phyloP scores from a whole-genome alignment of 1,140 invertebrate species.

The Penaeus indicus region DNA sequence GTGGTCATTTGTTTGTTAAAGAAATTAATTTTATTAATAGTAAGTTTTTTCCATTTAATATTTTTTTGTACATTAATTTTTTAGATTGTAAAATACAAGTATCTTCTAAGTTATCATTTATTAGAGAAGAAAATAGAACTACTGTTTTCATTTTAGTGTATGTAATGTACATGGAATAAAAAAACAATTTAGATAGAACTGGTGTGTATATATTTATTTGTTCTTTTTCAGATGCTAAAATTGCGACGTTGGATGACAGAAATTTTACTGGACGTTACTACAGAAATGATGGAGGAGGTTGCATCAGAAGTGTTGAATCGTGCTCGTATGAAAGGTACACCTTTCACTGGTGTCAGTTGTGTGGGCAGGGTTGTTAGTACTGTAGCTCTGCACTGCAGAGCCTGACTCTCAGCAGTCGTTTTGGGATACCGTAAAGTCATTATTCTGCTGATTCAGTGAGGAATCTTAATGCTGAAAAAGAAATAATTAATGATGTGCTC shows the following conservation, averaged over 20 bases:
- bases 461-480: too few species aligned
- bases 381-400: too few species aligned
- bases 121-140: too few species aligned
- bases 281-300: conserved; percentile 85
- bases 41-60: conserved; percentile 11
- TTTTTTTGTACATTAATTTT: conserved; percentile 22
- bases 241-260: conserved; percentile 90
- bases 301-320: conserved; percentile 82
- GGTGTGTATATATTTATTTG: neutral
- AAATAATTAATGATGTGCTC: too few species aligned
- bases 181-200: neutral
- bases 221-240: conserved; percentile 82
- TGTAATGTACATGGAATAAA: conserved; percentile 5
- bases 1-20: conserved; percentile 43
- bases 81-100: too few species aligned
- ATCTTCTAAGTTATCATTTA: too few species aligned
- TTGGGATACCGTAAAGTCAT: too few species aligned
- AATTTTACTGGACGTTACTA: conserved; percentile 93
- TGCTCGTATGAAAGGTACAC: conserved; percentile 77
- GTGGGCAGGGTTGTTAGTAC: too few species aligned
- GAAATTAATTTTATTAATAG: too few species aligned
- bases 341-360: neutral
- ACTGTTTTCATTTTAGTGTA: neutral
- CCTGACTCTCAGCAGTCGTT: too few species aligned
- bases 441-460: too few species aligned